Evolutionary conservation across 2,113 vertebrate species (phyloP).

Genomic region (Uria aalge): DNA sequence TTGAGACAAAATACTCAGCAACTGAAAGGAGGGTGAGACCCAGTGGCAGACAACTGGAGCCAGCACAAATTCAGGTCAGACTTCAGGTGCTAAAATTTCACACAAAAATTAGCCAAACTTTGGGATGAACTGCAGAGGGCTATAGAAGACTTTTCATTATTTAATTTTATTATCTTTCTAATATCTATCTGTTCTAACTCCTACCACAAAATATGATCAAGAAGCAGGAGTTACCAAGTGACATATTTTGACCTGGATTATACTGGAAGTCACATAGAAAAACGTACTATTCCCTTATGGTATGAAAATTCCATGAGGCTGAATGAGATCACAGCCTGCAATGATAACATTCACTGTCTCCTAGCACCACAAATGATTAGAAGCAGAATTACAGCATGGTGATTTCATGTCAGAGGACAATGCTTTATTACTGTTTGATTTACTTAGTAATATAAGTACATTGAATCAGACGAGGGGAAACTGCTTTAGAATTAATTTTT

Average conservation of each 20-base stretch:
- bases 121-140: not conserved
- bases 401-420: conserved; percentile 47
- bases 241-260: not conserved
- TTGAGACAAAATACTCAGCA: not conserved
- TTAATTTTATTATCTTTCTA: not conserved
- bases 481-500: conserved; percentile 7
- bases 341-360: not conserved
- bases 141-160: not conserved
- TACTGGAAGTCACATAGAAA: not conserved
- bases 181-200: not conserved
- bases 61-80: not conserved
- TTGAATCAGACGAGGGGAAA: not conserved
- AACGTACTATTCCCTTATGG: not conserved
- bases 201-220: not conserved
- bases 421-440: conserved; percentile 40
- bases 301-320: not conserved
- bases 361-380: not conserved
- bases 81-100: not conserved
- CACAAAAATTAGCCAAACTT: not conserved
- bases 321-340: conserved; percentile 24
- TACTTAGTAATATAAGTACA: conserved; percentile 3
- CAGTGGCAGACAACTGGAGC: not conserved
- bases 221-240: not conserved
- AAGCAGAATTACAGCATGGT: not conserved
- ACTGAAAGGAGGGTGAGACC: not conserved